These are phyloP conservation scores for Nothobranchius kuhntae DNA, from an alignment of 2,113 vertebrate genomes.

Conservation along the genomic window DNA sequence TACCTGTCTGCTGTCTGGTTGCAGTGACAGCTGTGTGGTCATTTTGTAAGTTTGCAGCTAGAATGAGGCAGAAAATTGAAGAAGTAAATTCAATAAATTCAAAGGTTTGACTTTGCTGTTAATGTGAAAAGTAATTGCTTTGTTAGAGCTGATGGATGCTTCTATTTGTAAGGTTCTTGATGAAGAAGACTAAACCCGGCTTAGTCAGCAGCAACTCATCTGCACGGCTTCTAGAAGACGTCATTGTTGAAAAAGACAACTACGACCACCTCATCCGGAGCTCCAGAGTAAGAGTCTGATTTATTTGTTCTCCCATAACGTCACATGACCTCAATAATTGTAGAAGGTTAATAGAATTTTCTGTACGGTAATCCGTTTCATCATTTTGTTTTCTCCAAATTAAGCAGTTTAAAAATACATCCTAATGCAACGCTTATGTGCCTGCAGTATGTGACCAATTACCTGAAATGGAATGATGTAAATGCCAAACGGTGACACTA, in stretches of 20 bases:
- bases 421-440: neutral
- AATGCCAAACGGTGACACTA: slow-evolving; percentile 25
- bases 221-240: slow-evolving; percentile 91
- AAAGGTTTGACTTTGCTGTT: neutral
- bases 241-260: slow-evolving; percentile 88
- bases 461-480: slow-evolving; percentile 6
- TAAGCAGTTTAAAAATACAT: no score
- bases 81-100: neutral
- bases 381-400: no score
- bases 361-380: no score
- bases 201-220: slow-evolving; percentile 86
- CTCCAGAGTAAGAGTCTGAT: slow-evolving; percentile 80
- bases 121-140: neutral
- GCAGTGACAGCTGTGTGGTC: neutral
- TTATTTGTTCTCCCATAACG: slow-evolving; percentile 1
- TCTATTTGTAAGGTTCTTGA: slow-evolving; percentile 84
- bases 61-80: neutral
- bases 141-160: neutral
- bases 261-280: slow-evolving; percentile 86
- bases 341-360: no score
- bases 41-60: neutral
- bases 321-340: neutral
- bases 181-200: slow-evolving; percentile 89
- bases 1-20: neutral
- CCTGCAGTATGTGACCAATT: neutral